Evolutionary conservation across 2,113 vertebrate genomes (phyloP), one percentile per base, ranked within the genome.

Genomic region (Aleadryas rufinucha): DNA sequence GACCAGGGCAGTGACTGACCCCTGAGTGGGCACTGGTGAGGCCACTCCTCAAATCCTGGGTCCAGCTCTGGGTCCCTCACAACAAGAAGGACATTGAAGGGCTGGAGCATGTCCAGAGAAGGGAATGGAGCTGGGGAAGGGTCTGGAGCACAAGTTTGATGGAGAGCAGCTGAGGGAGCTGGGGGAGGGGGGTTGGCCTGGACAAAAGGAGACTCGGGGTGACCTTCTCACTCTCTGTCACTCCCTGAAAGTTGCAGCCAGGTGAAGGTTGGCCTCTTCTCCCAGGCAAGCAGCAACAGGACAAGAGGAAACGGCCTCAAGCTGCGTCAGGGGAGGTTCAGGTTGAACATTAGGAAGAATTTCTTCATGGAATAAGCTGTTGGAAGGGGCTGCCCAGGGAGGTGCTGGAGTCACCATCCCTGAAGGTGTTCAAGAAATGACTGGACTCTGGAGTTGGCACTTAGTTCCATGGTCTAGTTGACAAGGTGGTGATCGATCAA

Each of bases 301-400:
- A 41, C 35, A 71, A 35, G 42, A 56, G 19, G n/a, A 71, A 42
- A 28, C 13, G 26, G 42, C 31, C 42, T 57, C 42, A 50, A 50
- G 42, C 9, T 22, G 9, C 0, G 0, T 30, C 66, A 71, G 49
- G 11, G 11, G 30, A 19, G 1, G 3, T 49, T 49, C 66, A 37
- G 31, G 21, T 19, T 49, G 57, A 11, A 63, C 16, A 71, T 31
- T 7, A 63, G 41, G 20, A 50, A 33, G 50, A 72, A 57, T 33
- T 88, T 23, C 31, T 50, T 16, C 59, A 42, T 4, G 1, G 11
- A 72, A 64, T 12, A 21, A 14, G 17, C 10, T 61, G 35, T 22
- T 64, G 42, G 26, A 80, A 71, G 17, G 6, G 14, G 14, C 30
- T 80, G 42, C 18, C 31, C 50, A 50, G 50, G 31, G 31, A 57